Base-by-base conservation (phyloP, 2,888 invertebrate species). In the Troides aeacus region DNA sequence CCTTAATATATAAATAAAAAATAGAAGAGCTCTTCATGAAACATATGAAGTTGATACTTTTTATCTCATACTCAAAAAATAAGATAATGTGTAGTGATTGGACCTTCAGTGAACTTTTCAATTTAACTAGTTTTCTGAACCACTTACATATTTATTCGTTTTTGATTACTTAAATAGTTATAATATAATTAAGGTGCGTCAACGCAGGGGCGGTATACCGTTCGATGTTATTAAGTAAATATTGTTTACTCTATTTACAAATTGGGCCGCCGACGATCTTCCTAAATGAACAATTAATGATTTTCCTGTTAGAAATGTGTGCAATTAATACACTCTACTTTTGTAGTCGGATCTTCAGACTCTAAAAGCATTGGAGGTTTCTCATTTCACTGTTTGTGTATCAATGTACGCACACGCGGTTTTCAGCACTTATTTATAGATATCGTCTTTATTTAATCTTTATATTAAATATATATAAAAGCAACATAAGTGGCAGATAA, bases 281-380 rank as follows among this genome's bases (percentile, higher is more conserved):
- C 50, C 21, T 63, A 58, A 64, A 56, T 67, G 8, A n/a, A 53
- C 18, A 60, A 64, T 65, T 64, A 64, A 69, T 64, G 42, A 30
- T 69, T 69, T 69, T 69, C 69, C 64, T 69, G 61, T 69, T 69
- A 69, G 24, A 62, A 62, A 57, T 57, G 57, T 57, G 21, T 57
- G 21, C 7, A 57, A 66, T 66, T n/a, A 36, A 39, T 39, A 36
- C 39, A 36, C 42, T 61, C 39, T 39, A 42, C 42, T 46, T 46
- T 46, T 42, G 42, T 42, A 17, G 17, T 50, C 18, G 15, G 10
- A 50, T 17, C 10, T 50, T 18, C 50, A 4, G 17, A 50, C 50
- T 39, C 39, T 10, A 17, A 50, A 50, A 50, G 50, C 50, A 15
- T 17, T 18, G 50, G 50, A 50, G 50, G 39, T 50, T 18, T 50